Evolutionary conservation across 1,140 invertebrate genomes (phyloP).

Genomic region (Lasioglossum albipes): DNA sequence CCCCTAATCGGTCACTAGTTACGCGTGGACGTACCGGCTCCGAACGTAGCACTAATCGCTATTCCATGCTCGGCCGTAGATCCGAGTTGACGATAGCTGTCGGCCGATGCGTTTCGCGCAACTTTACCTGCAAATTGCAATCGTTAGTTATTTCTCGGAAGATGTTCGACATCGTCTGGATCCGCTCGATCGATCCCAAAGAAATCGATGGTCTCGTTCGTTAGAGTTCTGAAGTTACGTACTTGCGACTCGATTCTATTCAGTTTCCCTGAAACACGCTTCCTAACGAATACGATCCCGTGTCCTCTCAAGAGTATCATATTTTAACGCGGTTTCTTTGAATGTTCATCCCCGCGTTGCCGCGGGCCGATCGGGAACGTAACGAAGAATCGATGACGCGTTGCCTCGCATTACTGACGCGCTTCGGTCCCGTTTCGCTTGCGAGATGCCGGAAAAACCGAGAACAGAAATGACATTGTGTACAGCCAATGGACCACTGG

Average conservation of each 20-base stretch:
- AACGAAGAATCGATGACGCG: slow-evolving; percentile 2
- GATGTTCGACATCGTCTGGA: too few relatives aligned
- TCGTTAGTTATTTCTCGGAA: too few relatives aligned
- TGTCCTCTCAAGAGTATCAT: slow-evolving; percentile 33
- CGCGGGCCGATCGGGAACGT: slow-evolving; percentile 14
- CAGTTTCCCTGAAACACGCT: slow-evolving; percentile 6
- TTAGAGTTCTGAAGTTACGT: slow-evolving; percentile 9
- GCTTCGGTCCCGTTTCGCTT: slow-evolving; percentile 17
- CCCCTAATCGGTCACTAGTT: neutral
- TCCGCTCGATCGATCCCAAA: neutral
- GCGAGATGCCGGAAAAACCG: slow-evolving; percentile 41
- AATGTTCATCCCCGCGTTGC: neutral
- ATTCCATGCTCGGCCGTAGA: neutral
- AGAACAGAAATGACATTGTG: slow-evolving; percentile 67
- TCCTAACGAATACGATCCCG: slow-evolving; percentile 7
- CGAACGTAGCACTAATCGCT: neutral
- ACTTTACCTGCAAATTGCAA: too few relatives aligned
- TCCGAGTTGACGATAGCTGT: neutral
- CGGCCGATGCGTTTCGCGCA: neutral
- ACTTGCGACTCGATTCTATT: slow-evolving; percentile 36
- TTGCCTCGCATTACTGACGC: slow-evolving; percentile 44
- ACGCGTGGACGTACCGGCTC: neutral
- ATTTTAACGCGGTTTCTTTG: slow-evolving; percentile 20
- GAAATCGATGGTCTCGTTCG: neutral
- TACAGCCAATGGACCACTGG: slow-evolving; percentile 76